phyloP scores from a whole-genome alignment of 2,888 invertebrate genomes.

The Acrobeloides nanus region DNA sequence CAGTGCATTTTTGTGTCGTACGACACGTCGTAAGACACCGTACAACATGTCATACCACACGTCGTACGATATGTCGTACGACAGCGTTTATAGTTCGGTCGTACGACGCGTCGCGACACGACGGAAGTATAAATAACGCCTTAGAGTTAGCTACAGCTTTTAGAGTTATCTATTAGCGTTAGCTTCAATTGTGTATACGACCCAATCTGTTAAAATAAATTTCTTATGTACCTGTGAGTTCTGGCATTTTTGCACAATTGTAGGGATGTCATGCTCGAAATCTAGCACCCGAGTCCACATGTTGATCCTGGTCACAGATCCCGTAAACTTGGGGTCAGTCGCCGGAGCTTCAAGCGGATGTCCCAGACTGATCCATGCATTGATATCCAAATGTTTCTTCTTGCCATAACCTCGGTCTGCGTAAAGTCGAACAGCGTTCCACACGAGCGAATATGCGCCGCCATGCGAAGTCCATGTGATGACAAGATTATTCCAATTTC shows the following conservation, averaged over 20 bases:
- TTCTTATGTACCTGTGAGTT: constrained; percentile 30
- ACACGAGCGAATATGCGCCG: constrained; percentile 75
- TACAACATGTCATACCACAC: too few relatives aligned
- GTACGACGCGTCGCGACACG: too few relatives aligned
- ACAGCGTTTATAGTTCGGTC: too few relatives aligned
- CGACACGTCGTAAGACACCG: too few relatives aligned
- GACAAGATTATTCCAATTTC: constrained; percentile 73
- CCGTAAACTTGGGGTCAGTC: constrained; percentile 55
- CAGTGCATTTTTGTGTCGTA: too few relatives aligned
- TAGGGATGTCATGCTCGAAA: constrained; percentile 62
- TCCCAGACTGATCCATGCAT: constrained; percentile 83
- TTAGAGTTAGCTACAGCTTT: too few relatives aligned
- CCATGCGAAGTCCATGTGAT: constrained; percentile 83
- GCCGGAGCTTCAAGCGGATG: constrained; percentile 66
- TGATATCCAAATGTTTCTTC: constrained; percentile 72
- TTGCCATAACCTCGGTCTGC: constrained; percentile 80
- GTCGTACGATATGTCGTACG: too few relatives aligned
- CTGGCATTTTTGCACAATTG: constrained; percentile 45
- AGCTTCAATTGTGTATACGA: too few relatives aligned
- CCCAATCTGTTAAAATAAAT: constrained; percentile 3
- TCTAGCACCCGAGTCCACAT: constrained; percentile 85
- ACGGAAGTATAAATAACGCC: too few relatives aligned
- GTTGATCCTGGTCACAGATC: constrained; percentile 84
- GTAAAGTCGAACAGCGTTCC: constrained; percentile 89
- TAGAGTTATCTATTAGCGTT: too few relatives aligned